A percentile compares a stretch with the other conserved stretches of the same genome.
Conservation (phyloP, 1,140 invertebrate species). For the Drosophila setifemur region DNA sequence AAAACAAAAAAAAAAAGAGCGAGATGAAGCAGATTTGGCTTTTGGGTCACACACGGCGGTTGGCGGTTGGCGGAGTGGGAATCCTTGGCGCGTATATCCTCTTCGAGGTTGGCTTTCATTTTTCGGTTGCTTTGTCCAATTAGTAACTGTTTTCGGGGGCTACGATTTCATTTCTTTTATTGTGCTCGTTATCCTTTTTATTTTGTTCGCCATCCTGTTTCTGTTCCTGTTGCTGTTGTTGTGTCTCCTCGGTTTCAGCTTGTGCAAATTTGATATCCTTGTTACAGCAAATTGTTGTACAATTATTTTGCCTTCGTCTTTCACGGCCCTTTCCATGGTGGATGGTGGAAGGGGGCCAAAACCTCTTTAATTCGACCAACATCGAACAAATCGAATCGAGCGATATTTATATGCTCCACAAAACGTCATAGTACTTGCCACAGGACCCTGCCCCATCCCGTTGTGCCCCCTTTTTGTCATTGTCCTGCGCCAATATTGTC, state of each 20-base stretch:
- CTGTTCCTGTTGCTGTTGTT: conserved; percentile 5
- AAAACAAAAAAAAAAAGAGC: background rate
- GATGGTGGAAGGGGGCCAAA: conserved; percentile 6
- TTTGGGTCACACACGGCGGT: conserved; percentile 38
- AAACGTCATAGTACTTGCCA: conserved; percentile 51
- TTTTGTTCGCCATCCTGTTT: conserved; percentile 29
- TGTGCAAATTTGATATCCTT: conserved; percentile 80
- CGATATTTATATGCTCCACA: conserved; percentile 56
- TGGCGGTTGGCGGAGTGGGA: background rate
- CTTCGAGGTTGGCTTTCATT: conserved; percentile 58
- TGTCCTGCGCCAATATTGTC: conserved; percentile 74
- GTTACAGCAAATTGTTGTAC: conserved; percentile 77
- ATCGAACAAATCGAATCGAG: conserved; percentile 43
- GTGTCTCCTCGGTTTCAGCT: conserved; percentile 22
- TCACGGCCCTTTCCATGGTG: conserved; percentile 1
- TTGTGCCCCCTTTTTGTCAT: conserved; percentile 17
- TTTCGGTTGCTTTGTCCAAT: conserved; percentile 77
- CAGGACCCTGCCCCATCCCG: background rate
- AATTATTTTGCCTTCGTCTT: conserved; percentile 63
- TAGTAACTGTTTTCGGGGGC: conserved; percentile 76
- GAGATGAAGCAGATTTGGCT: conserved; percentile 14
- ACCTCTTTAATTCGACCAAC: conserved; percentile 35
- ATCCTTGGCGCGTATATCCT: conserved; percentile 51
- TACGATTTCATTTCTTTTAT: conserved; percentile 81
- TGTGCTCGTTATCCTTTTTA: conserved; percentile 81